Evolutionary conservation across 2,113 vertebrate species (phyloP), one percentile per base, ranked within the genome.

Genomic region (Porphyrio hochstetteri): DNA sequence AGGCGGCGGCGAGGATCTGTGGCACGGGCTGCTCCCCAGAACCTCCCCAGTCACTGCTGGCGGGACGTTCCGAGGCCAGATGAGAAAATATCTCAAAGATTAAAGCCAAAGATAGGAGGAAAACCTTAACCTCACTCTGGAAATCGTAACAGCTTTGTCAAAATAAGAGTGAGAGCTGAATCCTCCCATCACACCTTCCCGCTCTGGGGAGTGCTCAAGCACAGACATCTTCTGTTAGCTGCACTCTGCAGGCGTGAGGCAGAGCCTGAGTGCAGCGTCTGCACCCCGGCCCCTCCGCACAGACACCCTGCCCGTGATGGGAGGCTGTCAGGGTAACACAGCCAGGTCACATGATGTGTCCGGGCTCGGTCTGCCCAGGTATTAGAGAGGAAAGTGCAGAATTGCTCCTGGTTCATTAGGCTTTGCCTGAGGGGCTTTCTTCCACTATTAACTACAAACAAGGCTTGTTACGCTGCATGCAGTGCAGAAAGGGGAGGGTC

Each of bases 341-440:
- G 95, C 96, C 96, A 97, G 97, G 97, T 97, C 97, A 98, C 96
- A 94, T 89, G 6, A 12, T 80, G 90, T 56, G 95, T 95, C 95
- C 97, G 93, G 92, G 95, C 91, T 90, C 87, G 55, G 90, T 65
- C 95, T 95, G 70, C 90, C 88, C 86, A 97, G 97, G 95, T 93
- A 95, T 53, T 95, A 88, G 86, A 87, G 95, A 95, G 92, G 80
- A 96, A 80, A 96, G 95, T 95, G 96, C 94, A 77, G 96, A 97
- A 97, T 96, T 89, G 97, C 96, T 97, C 87, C 83, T 96, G 97
- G 93, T 97, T 98, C 97, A 96, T 98, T 97, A 97, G 97, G 97
- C 94, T 97, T 97, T 97, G 97, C 97, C 97, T 95, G 93, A 95
- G 96, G 97, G 95, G 56, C 96, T 97, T 96, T 90, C 92, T 96